phyloP scores from a whole-genome alignment of 2,113 vertebrate genomes.

The Delphinus delphis region DNA sequence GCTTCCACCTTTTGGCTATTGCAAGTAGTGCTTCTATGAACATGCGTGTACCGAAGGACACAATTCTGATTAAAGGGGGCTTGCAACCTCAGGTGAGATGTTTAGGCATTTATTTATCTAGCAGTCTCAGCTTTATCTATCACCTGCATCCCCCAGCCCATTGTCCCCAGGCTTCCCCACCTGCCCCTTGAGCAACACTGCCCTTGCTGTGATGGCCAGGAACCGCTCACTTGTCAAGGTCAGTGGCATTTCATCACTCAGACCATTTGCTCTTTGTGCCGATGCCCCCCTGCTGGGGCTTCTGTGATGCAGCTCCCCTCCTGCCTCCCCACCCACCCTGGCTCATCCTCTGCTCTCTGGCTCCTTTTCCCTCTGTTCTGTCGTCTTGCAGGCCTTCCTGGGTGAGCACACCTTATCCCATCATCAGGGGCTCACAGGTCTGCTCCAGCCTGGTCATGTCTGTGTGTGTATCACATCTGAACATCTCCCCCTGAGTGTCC shows the following conservation, averaged over 20 bases:
- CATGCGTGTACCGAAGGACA: not conserved
- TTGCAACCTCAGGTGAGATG: not conserved
- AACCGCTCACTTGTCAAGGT: not conserved
- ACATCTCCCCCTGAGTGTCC: not conserved
- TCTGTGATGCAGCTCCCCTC: too few species aligned
- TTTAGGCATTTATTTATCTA: not conserved
- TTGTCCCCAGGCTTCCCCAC: not conserved
- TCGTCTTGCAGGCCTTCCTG: not conserved
- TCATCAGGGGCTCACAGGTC: not conserved
- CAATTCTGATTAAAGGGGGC: not conserved
- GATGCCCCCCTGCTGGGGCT: not conserved
- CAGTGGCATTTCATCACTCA: not conserved
- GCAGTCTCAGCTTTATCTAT: not conserved
- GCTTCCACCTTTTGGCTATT: not conserved
- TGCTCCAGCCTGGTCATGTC: not conserved
- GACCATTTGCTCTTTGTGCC: not conserved
- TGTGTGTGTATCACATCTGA: not conserved
- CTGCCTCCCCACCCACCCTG: fast-evolving
- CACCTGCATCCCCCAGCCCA: not conserved
- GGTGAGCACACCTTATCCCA: not conserved
- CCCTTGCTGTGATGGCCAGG: not conserved
- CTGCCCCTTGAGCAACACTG: too few species aligned
- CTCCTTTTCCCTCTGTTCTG: not conserved
- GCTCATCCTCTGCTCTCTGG: not conserved
- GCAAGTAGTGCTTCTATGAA: not conserved